phyloP scores from a whole-genome alignment of 1,140 invertebrate species.

The Lepidotrigona ventralis region DNA sequence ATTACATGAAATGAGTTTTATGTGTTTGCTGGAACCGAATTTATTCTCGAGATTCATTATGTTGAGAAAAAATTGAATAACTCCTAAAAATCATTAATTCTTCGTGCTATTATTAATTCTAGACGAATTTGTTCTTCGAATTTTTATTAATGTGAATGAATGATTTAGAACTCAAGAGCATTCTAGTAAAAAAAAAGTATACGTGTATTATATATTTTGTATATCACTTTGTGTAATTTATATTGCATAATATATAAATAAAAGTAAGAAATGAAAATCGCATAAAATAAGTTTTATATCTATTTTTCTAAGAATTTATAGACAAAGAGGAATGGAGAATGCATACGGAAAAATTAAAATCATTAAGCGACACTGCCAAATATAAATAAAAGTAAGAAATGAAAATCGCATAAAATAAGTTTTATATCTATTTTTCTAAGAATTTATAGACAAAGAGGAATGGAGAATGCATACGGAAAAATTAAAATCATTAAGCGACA shows the following conservation, averaged over 20 bases:
- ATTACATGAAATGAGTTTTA: neutral
- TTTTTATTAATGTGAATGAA: neutral
- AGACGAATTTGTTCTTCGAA: neutral
- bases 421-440: neutral
- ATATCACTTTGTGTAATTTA: neutral
- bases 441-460: conserved; percentile 65
- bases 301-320: conserved; percentile 15
- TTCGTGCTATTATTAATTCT: neutral
- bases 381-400: neutral
- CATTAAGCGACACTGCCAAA: conserved; percentile 72
- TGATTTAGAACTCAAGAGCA: neutral
- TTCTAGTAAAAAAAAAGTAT: neutral
- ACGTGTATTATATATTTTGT: neutral
- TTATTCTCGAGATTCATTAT: neutral
- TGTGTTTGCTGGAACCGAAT: too few species aligned
- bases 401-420: neutral
- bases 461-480: conserved; percentile 76
- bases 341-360: conserved; percentile 74
- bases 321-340: conserved; percentile 73
- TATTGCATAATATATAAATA: neutral
- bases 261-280: neutral
- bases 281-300: neutral
- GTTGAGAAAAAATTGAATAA: neutral
- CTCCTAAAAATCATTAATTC: neutral
- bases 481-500: conserved; percentile 73